Conservation (phyloP, 2,797 vertebrate species). For the Acanthurus lineatus region DNA sequence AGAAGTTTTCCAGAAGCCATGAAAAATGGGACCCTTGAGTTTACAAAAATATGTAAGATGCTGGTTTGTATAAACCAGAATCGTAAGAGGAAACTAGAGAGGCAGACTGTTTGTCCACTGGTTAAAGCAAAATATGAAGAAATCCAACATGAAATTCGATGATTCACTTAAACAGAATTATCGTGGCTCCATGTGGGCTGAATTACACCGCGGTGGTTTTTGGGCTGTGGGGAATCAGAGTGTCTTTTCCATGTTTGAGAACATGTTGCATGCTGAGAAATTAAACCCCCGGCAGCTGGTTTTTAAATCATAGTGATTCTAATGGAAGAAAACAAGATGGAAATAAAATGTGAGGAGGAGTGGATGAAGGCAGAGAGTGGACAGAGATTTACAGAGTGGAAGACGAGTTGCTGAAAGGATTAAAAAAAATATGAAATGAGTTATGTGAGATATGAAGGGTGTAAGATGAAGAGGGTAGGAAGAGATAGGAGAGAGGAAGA, state of each 20-base stretch:
- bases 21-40: too few species aligned
- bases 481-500: neutral
- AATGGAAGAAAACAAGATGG: slow-evolving; percentile 30
- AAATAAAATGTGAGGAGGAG: neutral
- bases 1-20: too few species aligned
- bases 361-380: neutral
- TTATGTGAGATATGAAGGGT: neutral
- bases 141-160: too few species aligned
- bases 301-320: slow-evolving; percentile 31
- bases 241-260: neutral
- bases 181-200: neutral
- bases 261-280: slow-evolving; percentile 36
- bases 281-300: slow-evolving; percentile 45
- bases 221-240: neutral
- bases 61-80: too few species aligned
- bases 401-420: slow-evolving; percentile 15
- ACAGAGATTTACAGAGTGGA: neutral
- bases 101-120: too few species aligned
- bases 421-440: slow-evolving; percentile 11
- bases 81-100: too few species aligned
- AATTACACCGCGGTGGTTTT: neutral
- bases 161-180: neutral
- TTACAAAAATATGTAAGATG: too few species aligned
- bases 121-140: too few species aligned
- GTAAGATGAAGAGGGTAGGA: neutral